Conservation (phyloP, 2,888 invertebrate species). For the Scaptomyza polygonia region DNA sequence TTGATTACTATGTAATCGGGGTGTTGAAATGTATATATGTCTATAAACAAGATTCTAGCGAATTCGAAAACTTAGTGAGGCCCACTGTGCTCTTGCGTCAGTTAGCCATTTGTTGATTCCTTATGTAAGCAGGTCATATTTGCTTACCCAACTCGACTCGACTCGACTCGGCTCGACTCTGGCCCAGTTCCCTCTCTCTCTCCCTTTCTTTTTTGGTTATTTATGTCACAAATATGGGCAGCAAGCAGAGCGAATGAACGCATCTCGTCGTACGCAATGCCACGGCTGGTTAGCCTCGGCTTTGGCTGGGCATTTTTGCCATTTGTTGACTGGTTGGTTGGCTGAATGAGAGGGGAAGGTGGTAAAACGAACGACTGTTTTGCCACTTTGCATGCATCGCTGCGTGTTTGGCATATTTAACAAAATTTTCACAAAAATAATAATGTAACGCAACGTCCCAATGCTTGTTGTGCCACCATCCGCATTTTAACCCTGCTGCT, state of each 20-base stretch:
- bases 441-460: constrained; percentile 59
- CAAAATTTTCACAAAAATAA: constrained; percentile 78
- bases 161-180: not conserved
- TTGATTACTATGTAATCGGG: constrained; percentile 14
- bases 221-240: constrained; percentile 79
- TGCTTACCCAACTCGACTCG: constrained; percentile 35
- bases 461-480: not conserved
- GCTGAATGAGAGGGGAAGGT: not conserved
- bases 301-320: constrained; percentile 37
- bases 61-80: too few species aligned
- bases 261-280: constrained; percentile 69
- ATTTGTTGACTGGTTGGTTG: constrained; percentile 52
- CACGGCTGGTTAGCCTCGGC: constrained; percentile 67
- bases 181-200: not conserved
- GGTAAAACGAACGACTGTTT: constrained; percentile 15
- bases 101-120: constrained; percentile 38
- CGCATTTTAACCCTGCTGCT: constrained; percentile 5
- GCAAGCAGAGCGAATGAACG: constrained; percentile 29
- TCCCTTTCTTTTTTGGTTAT: constrained; percentile 50
- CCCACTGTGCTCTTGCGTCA: constrained; percentile 48
- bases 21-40: too few species aligned
- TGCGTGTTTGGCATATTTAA: constrained; percentile 80
- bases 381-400: constrained; percentile 79
- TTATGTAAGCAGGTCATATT: constrained; percentile 73
- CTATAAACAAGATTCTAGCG: too few species aligned